Evolutionary conservation across 2,113 vertebrate genomes (phyloP), one percentile per base, ranked within the genome.

Genomic region (Cephalopterus ornatus): DNA sequence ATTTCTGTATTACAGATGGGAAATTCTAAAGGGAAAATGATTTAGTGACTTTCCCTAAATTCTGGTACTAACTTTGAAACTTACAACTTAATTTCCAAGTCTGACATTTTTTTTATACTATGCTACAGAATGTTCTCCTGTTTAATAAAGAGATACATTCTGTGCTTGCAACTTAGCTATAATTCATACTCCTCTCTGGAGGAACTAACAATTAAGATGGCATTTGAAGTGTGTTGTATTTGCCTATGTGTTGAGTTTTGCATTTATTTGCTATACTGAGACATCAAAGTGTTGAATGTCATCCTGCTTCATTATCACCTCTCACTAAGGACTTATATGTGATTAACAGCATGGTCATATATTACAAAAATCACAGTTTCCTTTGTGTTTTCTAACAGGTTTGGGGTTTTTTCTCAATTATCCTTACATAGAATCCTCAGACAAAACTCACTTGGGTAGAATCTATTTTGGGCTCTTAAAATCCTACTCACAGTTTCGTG

Each of bases 41-140:
- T 92, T 78, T 86, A 92, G 50, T 90, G 62, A 73, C 49, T 59
- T 89, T 86, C 17, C 22, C 14, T 95, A 96, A 85, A 91, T 61
- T 13, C 1, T 73, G 27, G 72, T 49, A 79, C 41, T 73, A 77
- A 65, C 92, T 82, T 93, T 83, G 88, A 59, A 92, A 83, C 46
- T n/a, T 70, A 55, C 6, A 71, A 72, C 4, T 72, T 53, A 73
- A 44, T 88, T 83, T 89, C 55, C 52, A 65, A 62, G 20, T 70
- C 68, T 85, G 75, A 70, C n/a, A 44, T 59, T 74, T 56, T 73
- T 73, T 89, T 72, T 56, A 27, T 19, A 47, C 24, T 68, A 30
- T 39, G 15, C 12, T 70, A 72, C 19, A 62, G 26, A 73, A 32
- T 2, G 37, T 67, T 71, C 5, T 46, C 35, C 49, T 83, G 12